Base-by-base conservation (phyloP, 2,113 vertebrate species). In the Puntigrus tetrazona region DNA sequence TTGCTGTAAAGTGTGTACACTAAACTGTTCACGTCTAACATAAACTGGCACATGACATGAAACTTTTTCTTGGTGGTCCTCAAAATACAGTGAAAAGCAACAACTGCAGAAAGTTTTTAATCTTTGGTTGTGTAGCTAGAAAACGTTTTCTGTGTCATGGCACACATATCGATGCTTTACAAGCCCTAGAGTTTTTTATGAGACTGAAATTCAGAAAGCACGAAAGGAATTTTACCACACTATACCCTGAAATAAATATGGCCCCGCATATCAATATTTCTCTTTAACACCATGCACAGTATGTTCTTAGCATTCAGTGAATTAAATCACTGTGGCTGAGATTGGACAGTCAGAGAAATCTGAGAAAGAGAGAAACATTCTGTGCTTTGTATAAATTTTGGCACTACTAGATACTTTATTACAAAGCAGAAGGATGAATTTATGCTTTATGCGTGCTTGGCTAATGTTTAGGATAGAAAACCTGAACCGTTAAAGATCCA, bases 341-440 rank as follows among this genome's bases (percentile, higher is more conserved):
- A 80, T 16, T 14, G 43, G 38, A 80, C 78, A 80, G 36, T 63
- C 25, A 29, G 25, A 31, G 61, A 67, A 81, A 81, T 50, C 25
- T 67, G 59, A 67, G 78, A n/a, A 50, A 67, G 61, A 81, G 13
- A 81, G n/a, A 79, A 63, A 79, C n/a, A 29, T 63, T 79, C 13
- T 79, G 77, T 79, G 14, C 41, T 81, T 67, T 81, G 27, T 81
- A 50, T 80, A 81, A 13, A 81, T 81, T 50, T n/a, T 79, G 61
- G 78, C 78, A 47, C 78, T 50, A 81, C 41, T 5, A 34, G 41
- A 50, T 50, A 67, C 27, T 67, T 67, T 81, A 81, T 67, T 47
- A 50, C 61, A 67, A 65, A 81, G 59, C 78, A 67, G 61, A 81
- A 67, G 18, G 47, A 81, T 47, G 78, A 81, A 81, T 81, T 81